Evolutionary conservation across 2,113 vertebrate species (phyloP).

Genomic region (Platanista minor): DNA sequence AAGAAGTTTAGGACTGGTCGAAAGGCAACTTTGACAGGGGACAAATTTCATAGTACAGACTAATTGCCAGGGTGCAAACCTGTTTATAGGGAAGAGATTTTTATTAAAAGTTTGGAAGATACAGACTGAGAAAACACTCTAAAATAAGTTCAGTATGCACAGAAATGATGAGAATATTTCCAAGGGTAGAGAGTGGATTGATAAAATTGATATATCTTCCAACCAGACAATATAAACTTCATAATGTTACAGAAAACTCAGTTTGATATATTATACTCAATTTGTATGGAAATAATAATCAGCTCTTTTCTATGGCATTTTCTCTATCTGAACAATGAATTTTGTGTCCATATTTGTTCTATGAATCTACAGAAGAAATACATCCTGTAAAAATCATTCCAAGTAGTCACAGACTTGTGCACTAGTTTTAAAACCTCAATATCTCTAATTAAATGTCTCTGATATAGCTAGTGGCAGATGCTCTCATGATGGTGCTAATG

Average conservation of each 20-base stretch:
- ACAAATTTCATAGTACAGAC: background rate
- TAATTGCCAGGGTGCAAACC: background rate
- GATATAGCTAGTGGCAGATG: background rate
- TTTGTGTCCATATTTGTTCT: background rate
- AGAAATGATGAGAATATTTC: conserved; percentile 8
- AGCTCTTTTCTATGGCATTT: background rate
- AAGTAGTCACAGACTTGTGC: background rate
- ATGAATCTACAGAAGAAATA: background rate
- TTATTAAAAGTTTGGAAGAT: background rate
- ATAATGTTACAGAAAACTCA: background rate
- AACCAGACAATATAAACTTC: background rate
- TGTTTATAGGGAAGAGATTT: background rate
- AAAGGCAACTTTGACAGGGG: background rate
- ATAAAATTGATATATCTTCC: background rate
- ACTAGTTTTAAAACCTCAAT: conserved; percentile 36
- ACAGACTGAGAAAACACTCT: background rate
- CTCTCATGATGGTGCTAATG: background rate
- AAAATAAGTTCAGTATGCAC: background rate
- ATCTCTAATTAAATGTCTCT: conserved; percentile 56
- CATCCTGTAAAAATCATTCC: background rate
- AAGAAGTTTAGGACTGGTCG: background rate
- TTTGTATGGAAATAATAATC: background rate
- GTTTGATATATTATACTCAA: background rate
- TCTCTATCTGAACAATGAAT: background rate
- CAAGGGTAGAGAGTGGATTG: background rate